These are phyloP conservation scores for Uria lomvia DNA, from an alignment of 2,113 vertebrate species.

Conservation along the genomic window DNA sequence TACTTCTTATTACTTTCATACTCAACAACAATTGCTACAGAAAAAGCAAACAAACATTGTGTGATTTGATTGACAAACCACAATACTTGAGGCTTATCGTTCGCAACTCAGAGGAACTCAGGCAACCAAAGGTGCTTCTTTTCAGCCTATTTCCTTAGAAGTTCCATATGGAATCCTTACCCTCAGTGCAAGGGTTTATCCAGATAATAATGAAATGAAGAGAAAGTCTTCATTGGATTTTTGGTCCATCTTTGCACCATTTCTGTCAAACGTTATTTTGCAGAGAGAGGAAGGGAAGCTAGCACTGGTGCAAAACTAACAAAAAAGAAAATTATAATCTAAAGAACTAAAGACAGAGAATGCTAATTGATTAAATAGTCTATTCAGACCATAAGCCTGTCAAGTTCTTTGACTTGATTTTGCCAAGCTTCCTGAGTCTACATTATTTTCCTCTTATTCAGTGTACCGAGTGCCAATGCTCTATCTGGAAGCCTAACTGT, in stretches of 20 bases:
- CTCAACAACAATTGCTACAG: neutral
- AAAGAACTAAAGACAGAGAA: neutral
- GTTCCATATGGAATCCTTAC: neutral
- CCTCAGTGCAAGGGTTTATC: neutral
- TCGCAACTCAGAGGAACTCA: neutral
- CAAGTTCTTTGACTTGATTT: neutral
- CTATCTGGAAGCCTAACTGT: neutral
- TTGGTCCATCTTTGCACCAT: neutral
- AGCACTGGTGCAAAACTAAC: neutral
- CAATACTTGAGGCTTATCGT: neutral
- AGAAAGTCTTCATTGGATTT: neutral
- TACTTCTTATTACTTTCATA: neutral
- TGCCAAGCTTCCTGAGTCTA: neutral
- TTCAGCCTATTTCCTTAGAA: neutral
- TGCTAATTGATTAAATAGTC: neutral
- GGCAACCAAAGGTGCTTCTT: neutral
- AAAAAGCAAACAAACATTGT: neutral
- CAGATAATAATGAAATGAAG: neutral
- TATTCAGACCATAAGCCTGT: neutral
- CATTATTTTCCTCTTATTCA: neutral
- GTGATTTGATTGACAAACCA: neutral
- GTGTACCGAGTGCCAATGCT: neutral
- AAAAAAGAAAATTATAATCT: neutral
- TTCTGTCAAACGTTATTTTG: neutral
- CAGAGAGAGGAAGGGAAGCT: neutral